Evolutionary conservation across 2,113 vertebrate species (phyloP).

Genomic region (Chionis minor): DNA sequence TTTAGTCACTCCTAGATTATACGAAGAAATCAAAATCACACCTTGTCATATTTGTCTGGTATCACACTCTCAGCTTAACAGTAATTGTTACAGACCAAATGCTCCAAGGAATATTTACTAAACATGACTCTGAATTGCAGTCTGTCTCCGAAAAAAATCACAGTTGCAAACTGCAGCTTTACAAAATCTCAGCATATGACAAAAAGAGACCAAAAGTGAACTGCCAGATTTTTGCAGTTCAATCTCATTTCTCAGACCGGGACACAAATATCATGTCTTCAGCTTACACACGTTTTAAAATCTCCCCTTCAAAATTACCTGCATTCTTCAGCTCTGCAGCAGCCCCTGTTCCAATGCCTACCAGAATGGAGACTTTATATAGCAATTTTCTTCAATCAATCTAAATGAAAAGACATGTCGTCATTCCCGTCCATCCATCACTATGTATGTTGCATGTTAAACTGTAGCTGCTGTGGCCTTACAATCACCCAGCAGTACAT

Average conservation of each 20-base stretch:
- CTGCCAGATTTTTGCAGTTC: not conserved
- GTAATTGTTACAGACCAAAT: not conserved
- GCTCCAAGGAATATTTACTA: not conserved
- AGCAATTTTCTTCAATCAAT: slow-evolving; percentile 12
- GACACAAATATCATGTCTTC: not conserved
- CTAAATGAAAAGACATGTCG: not conserved
- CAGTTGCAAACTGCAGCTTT: not conserved
- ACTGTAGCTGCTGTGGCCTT: not conserved
- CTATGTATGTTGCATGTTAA: not conserved
- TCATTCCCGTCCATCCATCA: not conserved
- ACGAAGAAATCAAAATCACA: not conserved
- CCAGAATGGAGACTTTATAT: not conserved
- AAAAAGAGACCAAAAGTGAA: not conserved
- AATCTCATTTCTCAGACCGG: not conserved
- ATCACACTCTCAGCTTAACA: not conserved
- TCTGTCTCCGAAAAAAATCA: not conserved
- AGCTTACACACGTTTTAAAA: not conserved
- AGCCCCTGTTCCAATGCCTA: not conserved
- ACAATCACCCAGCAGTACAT: not conserved
- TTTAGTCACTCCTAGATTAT: not conserved
- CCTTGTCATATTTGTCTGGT: not conserved
- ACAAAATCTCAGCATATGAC: not conserved
- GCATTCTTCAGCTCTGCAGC: not conserved
- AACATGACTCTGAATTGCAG: not conserved
- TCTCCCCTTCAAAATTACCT: not conserved